Conservation (phyloP, 2,113 vertebrate genomes). For the Pholis gunnellus region DNA sequence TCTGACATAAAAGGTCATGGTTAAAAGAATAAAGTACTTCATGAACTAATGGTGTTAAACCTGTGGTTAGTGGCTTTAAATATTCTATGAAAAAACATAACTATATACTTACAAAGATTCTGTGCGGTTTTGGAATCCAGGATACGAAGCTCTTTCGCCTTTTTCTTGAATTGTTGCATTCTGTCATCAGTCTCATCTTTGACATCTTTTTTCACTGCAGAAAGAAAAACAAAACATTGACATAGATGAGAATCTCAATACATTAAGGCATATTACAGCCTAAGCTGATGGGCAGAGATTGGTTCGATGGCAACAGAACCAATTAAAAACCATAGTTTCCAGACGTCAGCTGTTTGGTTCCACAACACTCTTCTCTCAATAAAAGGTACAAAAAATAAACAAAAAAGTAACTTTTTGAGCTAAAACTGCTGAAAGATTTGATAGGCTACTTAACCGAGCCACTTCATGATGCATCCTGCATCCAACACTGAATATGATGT, state of each 20-base stretch:
- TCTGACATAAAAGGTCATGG: constrained; percentile 6
- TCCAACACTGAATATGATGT: background rate
- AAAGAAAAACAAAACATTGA: constrained; percentile 25
- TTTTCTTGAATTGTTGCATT: constrained; percentile 89
- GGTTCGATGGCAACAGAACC: background rate
- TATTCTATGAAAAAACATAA: background rate
- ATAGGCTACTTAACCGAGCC: background rate
- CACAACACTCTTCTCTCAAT: background rate
- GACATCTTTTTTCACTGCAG: constrained; percentile 87
- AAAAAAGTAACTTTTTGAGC: background rate
- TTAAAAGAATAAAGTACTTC: background rate
- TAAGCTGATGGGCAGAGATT: background rate
- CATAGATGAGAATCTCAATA: constrained; percentile 24
- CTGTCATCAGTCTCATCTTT: constrained; percentile 88
- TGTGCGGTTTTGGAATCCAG: constrained; percentile 95
- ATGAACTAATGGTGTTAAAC: constrained; percentile 11
- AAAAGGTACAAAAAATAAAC: background rate
- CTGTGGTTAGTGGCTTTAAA: background rate
- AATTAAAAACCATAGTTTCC: constrained; percentile 33
- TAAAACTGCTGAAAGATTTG: constrained; percentile 1
- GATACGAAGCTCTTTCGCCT: constrained; percentile 92
- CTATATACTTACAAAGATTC: constrained; percentile 92
- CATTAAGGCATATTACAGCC: constrained; percentile 5
- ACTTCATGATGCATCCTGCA: background rate
- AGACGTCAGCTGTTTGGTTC: background rate